A percentile compares a stretch with the other conserved stretches of the same genome.
Evolutionary conservation across 2,113 vertebrate genomes (phyloP).

Genomic region (Dolichotis patagonum): DNA sequence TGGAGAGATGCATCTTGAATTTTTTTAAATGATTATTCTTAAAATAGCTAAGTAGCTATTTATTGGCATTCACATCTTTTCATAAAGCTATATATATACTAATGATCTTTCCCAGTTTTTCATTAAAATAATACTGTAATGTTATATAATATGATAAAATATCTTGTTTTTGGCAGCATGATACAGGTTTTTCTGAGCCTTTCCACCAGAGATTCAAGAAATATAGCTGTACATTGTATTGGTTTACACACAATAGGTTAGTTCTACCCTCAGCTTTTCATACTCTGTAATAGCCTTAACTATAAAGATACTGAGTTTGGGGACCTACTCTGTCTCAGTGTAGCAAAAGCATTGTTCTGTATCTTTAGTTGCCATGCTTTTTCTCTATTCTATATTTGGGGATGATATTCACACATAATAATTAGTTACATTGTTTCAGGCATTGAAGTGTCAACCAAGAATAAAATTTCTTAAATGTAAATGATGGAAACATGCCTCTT

Average conservation of each 20-base stretch:
- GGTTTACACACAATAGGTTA: background rate
- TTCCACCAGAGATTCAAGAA: conserved; percentile 29
- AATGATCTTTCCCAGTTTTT: conserved; percentile 30
- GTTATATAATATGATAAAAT: background rate
- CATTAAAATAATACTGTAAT: background rate
- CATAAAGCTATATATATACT: conserved; percentile 33
- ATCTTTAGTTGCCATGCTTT: background rate
- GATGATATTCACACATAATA: conserved; percentile 15
- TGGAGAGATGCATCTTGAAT: background rate
- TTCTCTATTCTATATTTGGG: conserved; percentile 20
- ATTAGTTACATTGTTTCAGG: background rate
- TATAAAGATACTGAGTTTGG: background rate
- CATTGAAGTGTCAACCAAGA: background rate
- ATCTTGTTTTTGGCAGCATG: background rate
- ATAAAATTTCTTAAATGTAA: background rate
- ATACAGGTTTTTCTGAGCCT: background rate
- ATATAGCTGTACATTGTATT: background rate
- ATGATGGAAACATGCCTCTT: background rate
- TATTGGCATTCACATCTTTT: background rate
- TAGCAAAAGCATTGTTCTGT: background rate
- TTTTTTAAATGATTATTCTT: conserved; percentile 34
- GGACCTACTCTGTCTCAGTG: background rate
- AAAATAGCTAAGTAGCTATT: conserved; percentile 4
- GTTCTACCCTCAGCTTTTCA: conserved; percentile 25
- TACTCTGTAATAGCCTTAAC: background rate